These are phyloP conservation scores for Cochlearius cochlearius DNA, from an alignment of 2,113 vertebrate genomes.

Conservation along the genomic window DNA sequence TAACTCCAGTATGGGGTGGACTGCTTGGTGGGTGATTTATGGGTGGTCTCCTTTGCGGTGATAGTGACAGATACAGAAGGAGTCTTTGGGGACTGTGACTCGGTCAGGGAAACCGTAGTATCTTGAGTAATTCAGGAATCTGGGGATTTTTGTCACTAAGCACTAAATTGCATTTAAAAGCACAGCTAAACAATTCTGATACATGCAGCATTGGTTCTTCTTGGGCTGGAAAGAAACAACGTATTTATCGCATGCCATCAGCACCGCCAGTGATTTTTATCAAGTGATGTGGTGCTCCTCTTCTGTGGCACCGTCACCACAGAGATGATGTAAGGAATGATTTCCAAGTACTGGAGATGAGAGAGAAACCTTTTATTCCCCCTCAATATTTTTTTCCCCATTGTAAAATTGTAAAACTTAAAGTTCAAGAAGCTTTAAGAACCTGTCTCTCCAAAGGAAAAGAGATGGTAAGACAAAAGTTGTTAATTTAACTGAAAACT, in stretches of 20 bases:
- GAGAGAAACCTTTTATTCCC: background rate
- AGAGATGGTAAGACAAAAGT: background rate
- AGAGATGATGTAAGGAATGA: background rate
- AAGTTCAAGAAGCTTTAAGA: background rate
- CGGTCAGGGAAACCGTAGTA: background rate
- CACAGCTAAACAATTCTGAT: background rate
- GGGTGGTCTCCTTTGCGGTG: background rate
- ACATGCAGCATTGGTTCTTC: background rate
- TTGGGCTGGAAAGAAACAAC: background rate
- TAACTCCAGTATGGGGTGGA: background rate
- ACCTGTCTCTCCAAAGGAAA: background rate
- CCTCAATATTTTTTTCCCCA: background rate
- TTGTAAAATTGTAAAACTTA: background rate
- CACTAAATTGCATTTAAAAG: background rate
- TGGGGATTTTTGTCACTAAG: background rate
- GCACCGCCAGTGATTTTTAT: background rate
- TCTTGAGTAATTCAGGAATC: background rate
- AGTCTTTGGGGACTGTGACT: background rate
- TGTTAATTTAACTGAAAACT: background rate
- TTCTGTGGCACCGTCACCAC: background rate
- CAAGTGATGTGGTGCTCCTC: background rate
- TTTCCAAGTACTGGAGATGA: background rate
- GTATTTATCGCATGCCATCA: background rate
- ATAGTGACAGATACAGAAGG: background rate
- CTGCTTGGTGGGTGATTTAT: no score